Percentiles rank a stretch among this genome's conserved stretches.
phyloP scores from a whole-genome alignment of 2,797 vertebrate genomes.

The Basileuterus tristriatus region DNA sequence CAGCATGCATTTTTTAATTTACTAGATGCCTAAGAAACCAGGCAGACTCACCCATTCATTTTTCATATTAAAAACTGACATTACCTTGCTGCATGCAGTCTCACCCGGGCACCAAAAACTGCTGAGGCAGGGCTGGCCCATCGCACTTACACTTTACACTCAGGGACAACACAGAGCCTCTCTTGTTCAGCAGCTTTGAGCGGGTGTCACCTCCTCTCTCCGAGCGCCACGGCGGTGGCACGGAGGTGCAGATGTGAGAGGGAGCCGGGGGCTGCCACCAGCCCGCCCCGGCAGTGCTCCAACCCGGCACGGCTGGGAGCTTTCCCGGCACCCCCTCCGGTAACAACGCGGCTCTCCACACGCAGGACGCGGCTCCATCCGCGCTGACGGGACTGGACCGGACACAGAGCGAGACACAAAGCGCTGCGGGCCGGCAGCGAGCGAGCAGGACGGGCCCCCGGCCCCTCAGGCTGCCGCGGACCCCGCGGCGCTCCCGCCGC shows the following conservation, averaged over 20 bases:
- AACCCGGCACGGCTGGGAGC: rapidly evolving
- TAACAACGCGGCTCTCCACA: rapidly evolving
- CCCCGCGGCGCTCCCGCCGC: not conserved
- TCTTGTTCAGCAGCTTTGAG: rapidly evolving
- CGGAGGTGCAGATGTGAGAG: rapidly evolving
- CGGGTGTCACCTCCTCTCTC: rapidly evolving
- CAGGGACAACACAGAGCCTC: rapidly evolving
- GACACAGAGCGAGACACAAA: not conserved
- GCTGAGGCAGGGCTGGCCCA: not conserved
- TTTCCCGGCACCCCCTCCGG: rapidly evolving
- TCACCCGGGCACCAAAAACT: rapidly evolving
- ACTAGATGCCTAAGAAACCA: not conserved
- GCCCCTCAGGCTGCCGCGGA: not conserved
- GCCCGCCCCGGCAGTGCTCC: rapidly evolving
- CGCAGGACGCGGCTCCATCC: rapidly evolving
- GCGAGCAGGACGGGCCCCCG: not conserved
- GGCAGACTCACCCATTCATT: not conserved
- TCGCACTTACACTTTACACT: rapidly evolving
- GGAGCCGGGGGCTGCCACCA: rapidly evolving
- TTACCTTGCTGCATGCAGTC: not conserved
- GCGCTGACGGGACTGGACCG: not conserved
- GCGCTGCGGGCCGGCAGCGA: not conserved
- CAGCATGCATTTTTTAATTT: rapidly evolving
- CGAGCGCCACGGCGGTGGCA: not conserved
- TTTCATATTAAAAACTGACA: not conserved